Percentiles rank a stretch among this genome's conserved stretches.
phyloP scores from a whole-genome alignment of 2,113 vertebrate genomes.

The Neopipo cinnamomea region DNA sequence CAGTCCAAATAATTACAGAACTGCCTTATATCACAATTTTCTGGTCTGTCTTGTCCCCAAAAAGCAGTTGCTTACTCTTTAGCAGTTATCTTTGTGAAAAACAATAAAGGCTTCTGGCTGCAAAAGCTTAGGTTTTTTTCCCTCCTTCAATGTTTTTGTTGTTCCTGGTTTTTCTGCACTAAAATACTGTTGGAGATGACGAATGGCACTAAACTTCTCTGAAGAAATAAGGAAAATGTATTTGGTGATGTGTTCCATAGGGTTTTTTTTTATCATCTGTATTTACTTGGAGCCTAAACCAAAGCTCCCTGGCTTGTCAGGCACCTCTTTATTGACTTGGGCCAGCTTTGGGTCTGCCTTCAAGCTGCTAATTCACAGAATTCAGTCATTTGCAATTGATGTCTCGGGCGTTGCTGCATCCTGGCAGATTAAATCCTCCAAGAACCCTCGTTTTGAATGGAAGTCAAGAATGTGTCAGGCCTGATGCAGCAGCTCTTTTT shows the following conservation, averaged over 20 bases:
- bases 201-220: neutral
- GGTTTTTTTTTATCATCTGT: neutral
- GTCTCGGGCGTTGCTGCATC: neutral
- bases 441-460: neutral
- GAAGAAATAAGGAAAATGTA: neutral
- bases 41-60: neutral
- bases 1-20: neutral
- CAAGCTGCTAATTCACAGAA: constrained; percentile 9
- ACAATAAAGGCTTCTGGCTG: neutral
- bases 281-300: neutral
- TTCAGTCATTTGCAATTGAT: neutral
- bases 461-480: constrained; percentile 34
- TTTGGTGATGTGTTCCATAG: neutral
- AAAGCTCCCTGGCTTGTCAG: neutral
- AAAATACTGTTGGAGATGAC: neutral
- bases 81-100: neutral
- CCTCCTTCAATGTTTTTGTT: neutral
- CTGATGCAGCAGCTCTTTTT: constrained; percentile 17
- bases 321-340: neutral
- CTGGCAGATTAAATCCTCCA: constrained; percentile 28
- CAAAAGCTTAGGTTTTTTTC: neutral
- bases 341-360: neutral
- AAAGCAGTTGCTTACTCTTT: neutral
- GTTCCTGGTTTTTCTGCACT: neutral
- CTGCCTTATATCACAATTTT: neutral